Evolutionary conservation across 1,140 invertebrate species (phyloP), one percentile per base, ranked within the genome.

Genomic region (Phymastichus coffea): DNA sequence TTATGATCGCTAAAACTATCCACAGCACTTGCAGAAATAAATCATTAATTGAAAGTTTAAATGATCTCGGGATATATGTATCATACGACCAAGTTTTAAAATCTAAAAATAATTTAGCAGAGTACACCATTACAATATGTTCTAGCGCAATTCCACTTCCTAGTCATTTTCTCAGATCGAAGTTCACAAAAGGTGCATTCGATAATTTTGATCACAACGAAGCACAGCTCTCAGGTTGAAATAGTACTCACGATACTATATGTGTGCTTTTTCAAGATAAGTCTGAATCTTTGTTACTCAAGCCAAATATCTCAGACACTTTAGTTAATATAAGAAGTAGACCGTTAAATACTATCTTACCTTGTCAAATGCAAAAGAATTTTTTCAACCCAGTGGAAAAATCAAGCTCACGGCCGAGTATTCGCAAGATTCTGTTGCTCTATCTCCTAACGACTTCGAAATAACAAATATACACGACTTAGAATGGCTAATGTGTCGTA

Each of bases 191-290:
- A 1, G 62, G 48, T 1, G 58, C 57, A 3, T 56, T 64, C n/a
- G 65, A 64, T 23, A 64, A 64, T 48, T 66, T 66, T 43, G 59
- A 66, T 59, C 62, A 66, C 41, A 49, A 64, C 17, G 59, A 57
- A 51, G 25, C 12, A 2, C 62, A 58, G 3, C 15, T 23, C n/a
- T 61, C 62, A 14, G 65, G 59, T 12, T 23, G 55, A 15, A 43
- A 64, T 30, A 49, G 43, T 8, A 64, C 52, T 4, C 58, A 66
- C 22, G 62, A 61, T 44, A 64, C 65, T 2, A 54, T 63, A 2
- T 28, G 33, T 15, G 54, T 61, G 15, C n/a, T 61, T 3, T 62
- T 57, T 56, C 54, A 62, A 62, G 40, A 62, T 22, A 22, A 20
- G 33, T 43, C 47, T 12, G 19, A 26, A 25, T 20, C 4, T 14